Conservation (phyloP, 2,888 invertebrate species). For the Orgyia antiqua region DNA sequence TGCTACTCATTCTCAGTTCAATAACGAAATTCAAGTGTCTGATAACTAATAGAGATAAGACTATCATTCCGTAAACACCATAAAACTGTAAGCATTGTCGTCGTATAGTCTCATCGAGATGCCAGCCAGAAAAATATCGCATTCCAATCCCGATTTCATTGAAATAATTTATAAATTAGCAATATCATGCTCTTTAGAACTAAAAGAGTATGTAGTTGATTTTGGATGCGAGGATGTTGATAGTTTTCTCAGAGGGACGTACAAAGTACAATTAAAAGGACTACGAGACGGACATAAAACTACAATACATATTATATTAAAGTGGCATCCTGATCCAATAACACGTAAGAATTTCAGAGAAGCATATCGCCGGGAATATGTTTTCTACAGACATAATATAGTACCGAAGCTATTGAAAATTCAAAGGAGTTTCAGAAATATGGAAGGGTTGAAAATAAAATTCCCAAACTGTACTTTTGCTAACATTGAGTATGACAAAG, state of each 20-base stretch:
- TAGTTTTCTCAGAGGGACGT: slow-evolving; percentile 38
- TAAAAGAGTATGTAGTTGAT: slow-evolving; percentile 34
- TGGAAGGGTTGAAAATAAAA: slow-evolving; percentile 56
- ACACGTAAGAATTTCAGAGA: slow-evolving; percentile 41
- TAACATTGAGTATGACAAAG: slow-evolving; percentile 39
- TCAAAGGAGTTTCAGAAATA: slow-evolving; percentile 40
- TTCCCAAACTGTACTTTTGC: slow-evolving; percentile 49
- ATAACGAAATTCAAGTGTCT: slow-evolving; percentile 9
- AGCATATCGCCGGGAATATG: slow-evolving; percentile 43
- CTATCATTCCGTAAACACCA: slow-evolving; percentile 7
- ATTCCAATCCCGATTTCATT: slow-evolving; percentile 40
- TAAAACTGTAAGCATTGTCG: slow-evolving; percentile 9
- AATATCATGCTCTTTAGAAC: slow-evolving; percentile 30
- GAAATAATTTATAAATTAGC: slow-evolving; percentile 45
- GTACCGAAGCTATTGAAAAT: slow-evolving; percentile 42
- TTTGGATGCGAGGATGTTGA: slow-evolving; percentile 48
- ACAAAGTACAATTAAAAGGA: slow-evolving; percentile 42
- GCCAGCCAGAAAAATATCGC: slow-evolving; percentile 50
- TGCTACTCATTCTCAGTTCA: not conserved
- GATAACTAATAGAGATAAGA: slow-evolving; percentile 14
- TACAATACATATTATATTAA: slow-evolving; percentile 35
- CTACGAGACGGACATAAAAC: slow-evolving; percentile 39
- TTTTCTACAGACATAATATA: slow-evolving; percentile 35
- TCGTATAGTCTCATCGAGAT: slow-evolving; percentile 28
- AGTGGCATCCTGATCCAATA: slow-evolving; percentile 45